Conservation (phyloP, 2,888 invertebrate species). For the Epistrophella euchroma region DNA sequence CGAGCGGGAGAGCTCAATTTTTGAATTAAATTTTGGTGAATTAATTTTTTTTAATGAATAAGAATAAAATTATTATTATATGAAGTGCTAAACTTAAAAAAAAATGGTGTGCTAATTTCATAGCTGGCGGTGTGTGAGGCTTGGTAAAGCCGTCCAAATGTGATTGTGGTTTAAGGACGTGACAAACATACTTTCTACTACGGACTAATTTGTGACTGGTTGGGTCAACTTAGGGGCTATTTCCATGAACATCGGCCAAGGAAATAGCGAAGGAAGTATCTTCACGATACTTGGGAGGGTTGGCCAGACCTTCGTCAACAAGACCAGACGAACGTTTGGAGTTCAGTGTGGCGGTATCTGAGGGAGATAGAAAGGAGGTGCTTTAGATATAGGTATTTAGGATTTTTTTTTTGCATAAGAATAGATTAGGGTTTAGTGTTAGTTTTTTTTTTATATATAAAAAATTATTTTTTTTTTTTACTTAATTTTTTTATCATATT, state of each 20-base stretch:
- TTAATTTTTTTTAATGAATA: too few species aligned
- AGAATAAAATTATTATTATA: too few species aligned
- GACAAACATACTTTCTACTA: background rate
- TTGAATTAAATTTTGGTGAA: too few species aligned
- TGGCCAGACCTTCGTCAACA: background rate
- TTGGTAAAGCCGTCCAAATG: background rate
- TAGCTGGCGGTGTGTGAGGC: background rate
- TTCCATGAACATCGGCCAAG: background rate
- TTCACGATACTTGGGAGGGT: background rate
- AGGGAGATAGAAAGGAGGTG: background rate
- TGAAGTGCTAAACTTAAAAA: too few species aligned
- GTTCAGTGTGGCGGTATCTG: background rate
- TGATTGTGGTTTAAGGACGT: background rate
- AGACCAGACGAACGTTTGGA: background rate
- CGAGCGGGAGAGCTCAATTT: too few species aligned
- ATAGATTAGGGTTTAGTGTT: background rate
- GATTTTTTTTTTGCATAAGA: background rate
- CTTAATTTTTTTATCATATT: background rate
- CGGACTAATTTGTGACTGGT: background rate
- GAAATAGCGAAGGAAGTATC: constrained; percentile 5
- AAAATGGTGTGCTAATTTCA: background rate
- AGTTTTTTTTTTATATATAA: too few species aligned
- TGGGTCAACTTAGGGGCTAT: background rate
- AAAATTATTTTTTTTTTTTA: background rate
- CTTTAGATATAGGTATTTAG: background rate